These are phyloP conservation scores for Hormaphis cornu DNA, from an alignment of 1,140 invertebrate species.

Conservation along the genomic window DNA sequence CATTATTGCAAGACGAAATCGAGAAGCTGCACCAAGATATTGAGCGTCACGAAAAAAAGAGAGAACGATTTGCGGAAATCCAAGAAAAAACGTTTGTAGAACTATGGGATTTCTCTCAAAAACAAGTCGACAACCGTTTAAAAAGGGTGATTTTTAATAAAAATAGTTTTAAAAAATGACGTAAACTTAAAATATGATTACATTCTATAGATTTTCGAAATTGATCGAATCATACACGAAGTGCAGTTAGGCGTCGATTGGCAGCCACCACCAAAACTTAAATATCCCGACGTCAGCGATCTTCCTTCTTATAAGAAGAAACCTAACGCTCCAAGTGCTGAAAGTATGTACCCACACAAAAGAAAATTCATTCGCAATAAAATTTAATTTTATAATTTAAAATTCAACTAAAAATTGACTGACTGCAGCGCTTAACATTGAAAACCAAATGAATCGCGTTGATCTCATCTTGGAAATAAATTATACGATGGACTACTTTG, in stretches of 20 bases:
- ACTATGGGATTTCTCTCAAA: conserved; percentile 19
- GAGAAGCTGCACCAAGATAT: conserved; percentile 8
- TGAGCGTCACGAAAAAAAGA: not conserved
- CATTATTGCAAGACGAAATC: not conserved
- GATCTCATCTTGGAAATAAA: too few relatives aligned
- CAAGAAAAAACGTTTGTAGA: conserved; percentile 11
- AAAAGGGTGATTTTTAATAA: not conserved
- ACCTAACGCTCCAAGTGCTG: not conserved
- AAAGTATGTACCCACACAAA: not conserved
- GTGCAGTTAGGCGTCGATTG: conserved; percentile 58
- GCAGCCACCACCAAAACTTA: conserved; percentile 42
- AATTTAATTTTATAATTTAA: too few relatives aligned
- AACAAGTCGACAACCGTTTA: not conserved
- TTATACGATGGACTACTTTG: too few relatives aligned
- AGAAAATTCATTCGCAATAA: too few relatives aligned
- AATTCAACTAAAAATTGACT: too few relatives aligned
- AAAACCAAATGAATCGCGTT: too few relatives aligned
- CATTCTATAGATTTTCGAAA: conserved; percentile 47
- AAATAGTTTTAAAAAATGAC: not conserved
- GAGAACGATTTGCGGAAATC: conserved; percentile 4
- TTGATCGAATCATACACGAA: conserved; percentile 57
- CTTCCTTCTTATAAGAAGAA: conserved; percentile 1
- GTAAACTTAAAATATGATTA: not conserved
- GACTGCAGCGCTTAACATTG: too few relatives aligned
- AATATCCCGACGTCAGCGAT: not conserved